Evolutionary conservation across 2,113 vertebrate genomes (phyloP), one percentile per base, ranked within the genome.

Genomic region (Platysternon megacephalum): DNA sequence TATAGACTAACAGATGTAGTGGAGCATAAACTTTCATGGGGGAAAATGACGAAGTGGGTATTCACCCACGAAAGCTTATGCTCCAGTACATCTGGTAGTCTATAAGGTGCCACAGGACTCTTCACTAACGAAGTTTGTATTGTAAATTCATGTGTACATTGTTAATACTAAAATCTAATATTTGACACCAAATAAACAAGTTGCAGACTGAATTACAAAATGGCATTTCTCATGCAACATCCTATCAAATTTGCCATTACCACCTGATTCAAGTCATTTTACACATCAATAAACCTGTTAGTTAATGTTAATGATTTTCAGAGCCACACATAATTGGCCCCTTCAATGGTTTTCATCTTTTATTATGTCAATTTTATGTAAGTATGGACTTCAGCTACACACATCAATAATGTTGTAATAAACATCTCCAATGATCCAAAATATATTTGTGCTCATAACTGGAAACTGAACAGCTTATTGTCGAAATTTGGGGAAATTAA

Each of bases 271-370:
- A 81, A 96, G 61, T 44, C 86, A 86, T 95, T 94, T 88, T 90
- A 90, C 51, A 96, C 96, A 55, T 94, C 91, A 96, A 85, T 26
- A 89, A 12, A 90, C 80, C 82, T 89, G 55, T 96, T 96, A 95
- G 76, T 90, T 82, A 91, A 87, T 61, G 28, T 85, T 93, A 94
- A 96, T 95, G 26, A 94, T 93, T 92, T 83, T 93, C 85, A 58
- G 91, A 97, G 88, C 90, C 79, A 94, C 58, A 86, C 4, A 19
- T 90, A 78, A 89, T 55, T 86, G 65, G 3, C 35, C 87, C 48
- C 94, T 95, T 84, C 72, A 28, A 89, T 76, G 16, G 4, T 94
- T 96, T 96, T 97, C 48, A 22, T 81, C 14, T 82, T 22, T 96
- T 94, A 95, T 96, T 82, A 58, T 87, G 79, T 79, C 35, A 48